These are phyloP conservation scores for Auanema freiburgensis DNA, from an alignment of 2,888 invertebrate genomes.

Conservation along the genomic window DNA sequence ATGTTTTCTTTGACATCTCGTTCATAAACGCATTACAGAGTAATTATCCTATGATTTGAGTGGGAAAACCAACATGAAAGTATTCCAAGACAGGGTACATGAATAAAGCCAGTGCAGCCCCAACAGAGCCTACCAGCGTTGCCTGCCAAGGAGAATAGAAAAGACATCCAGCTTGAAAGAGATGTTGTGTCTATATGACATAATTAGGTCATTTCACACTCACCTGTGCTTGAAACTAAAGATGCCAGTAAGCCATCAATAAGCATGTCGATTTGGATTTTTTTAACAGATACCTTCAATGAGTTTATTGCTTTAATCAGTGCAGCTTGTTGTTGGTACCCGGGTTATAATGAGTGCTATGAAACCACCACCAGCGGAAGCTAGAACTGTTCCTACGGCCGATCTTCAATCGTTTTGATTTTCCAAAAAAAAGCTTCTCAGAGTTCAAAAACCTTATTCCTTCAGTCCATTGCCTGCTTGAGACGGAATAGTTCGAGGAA, in stretches of 20 bases:
- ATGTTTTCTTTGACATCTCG: neutral
- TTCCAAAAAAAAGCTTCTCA: constrained; percentile 1
- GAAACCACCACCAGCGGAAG: constrained; percentile 38
- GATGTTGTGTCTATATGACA: neutral
- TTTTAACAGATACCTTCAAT: constrained; percentile 25
- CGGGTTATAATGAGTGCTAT: constrained; percentile 16
- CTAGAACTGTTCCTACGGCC: constrained; percentile 51
- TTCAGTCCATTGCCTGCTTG: constrained; percentile 52
- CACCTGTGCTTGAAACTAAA: constrained; percentile 54
- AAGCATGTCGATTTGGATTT: constrained; percentile 57
- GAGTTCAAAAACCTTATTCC: constrained; percentile 40
- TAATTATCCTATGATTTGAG: neutral
- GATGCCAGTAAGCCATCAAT: constrained; percentile 59
- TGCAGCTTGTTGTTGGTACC: constrained; percentile 3
- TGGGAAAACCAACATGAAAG: constrained; percentile 30
- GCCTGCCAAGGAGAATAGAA: constrained; percentile 55
- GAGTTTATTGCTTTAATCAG: neutral
- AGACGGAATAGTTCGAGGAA: constrained; percentile 57
- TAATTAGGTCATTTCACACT: neutral
- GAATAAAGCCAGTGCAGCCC: constrained; percentile 49
- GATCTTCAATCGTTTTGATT: constrained; percentile 31
- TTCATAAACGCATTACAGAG: neutral
- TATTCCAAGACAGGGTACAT: constrained; percentile 52
- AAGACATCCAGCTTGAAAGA: constrained; percentile 43
- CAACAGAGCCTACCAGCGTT: constrained; percentile 53